Base-by-base conservation (phyloP, 1,140 invertebrate species). In the Tenebrio molitor region DNA sequence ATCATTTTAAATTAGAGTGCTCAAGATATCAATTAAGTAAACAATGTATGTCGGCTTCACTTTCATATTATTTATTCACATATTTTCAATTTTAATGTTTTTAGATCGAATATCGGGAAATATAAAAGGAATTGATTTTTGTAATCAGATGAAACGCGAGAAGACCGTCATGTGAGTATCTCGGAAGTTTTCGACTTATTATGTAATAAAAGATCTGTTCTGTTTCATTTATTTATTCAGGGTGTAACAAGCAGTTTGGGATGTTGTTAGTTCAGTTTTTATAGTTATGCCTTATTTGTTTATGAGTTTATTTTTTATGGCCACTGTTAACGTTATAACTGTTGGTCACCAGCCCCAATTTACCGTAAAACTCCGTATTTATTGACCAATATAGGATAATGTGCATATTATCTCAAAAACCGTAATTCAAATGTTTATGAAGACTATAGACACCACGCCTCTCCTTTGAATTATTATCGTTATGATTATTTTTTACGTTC, bases 211-310 rank as follows among this genome's bases (percentile, higher is more conserved):
- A 58, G 15, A 29, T 14, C 50, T 33, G 23, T 58, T 58, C 19
- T 58, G 15, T 29, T 58, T 29, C 29, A 33, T 58, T 33, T 58
- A 58, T 58, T 58, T 58, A 58, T 58, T 33, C 12, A 23, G 50
- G 50, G 50, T 58, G 23, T 33, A 58, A 58, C 50, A 58, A 58
- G 50, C 50, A 29, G 23, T 58, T 58, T 58, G n/a, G 50, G 10
- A 58, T 23, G 50, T 12, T 58, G 50, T 58, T 29, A 58, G 50
- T 14, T n/a, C 21, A 29, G 23, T 66, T 65, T 66, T 66, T 66
- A 66, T 66, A 29, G 42, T 66, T 66, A 66, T 44, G 64, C 42
- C 64, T 66, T 66, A 66, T 66, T 66, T 66, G 64, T 66, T 66
- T 66, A 66, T 66, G 64, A 29, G 36, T 42, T 25, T 66, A 66